Conservation (phyloP, 2,888 invertebrate species). For the Pelosia muscerda region DNA sequence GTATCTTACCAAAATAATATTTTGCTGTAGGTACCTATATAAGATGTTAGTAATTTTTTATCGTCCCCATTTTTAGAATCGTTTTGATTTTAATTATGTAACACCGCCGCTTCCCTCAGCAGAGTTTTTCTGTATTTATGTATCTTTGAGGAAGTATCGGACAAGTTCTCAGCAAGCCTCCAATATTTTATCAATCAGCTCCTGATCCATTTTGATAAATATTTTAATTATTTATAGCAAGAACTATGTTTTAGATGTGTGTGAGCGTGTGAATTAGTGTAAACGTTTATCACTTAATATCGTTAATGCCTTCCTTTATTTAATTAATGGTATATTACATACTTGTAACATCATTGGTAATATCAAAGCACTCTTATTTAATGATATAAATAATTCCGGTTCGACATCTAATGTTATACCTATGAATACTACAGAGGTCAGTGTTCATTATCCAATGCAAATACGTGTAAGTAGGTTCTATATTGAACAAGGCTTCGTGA, state of each 20-base stretch:
- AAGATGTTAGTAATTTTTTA: too few species aligned
- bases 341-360: background rate
- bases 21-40: too few species aligned
- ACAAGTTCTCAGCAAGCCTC: too few species aligned
- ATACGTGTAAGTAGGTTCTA: background rate
- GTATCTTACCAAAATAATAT: too few species aligned
- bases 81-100: too few species aligned
- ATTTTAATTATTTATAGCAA: background rate
- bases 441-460: background rate
- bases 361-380: background rate
- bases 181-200: background rate
- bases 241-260: background rate
- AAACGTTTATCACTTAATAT: background rate
- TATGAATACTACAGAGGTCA: background rate
- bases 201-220: background rate
- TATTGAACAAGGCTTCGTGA: background rate
- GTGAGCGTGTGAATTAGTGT: conserved; percentile 4
- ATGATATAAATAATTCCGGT: background rate
- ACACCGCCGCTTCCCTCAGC: too few species aligned
- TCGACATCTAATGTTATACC: background rate
- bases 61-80: too few species aligned
- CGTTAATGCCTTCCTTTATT: background rate
- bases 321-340: background rate
- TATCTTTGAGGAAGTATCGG: too few species aligned
- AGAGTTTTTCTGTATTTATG: too few species aligned